These are phyloP conservation scores for Scatophagus argus DNA, from an alignment of 2,113 vertebrate genomes.

Conservation along the genomic window DNA sequence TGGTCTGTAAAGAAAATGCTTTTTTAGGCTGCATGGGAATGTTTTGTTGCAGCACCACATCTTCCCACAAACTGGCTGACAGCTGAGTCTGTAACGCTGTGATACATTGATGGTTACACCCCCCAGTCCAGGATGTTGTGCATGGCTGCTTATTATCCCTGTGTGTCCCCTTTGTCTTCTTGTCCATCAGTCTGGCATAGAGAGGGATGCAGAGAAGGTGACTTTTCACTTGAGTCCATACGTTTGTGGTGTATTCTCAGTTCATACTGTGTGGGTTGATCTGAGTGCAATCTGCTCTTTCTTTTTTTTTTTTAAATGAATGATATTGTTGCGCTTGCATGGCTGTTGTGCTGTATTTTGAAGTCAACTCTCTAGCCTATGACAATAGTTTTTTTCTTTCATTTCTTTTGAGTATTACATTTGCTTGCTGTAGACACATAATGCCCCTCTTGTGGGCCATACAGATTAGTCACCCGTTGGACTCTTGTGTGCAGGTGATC, in stretches of 20 bases:
- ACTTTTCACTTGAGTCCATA: conserved; percentile 18
- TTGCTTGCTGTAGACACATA: not conserved
- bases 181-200: conserved; percentile 56
- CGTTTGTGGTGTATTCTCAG: conserved; percentile 5
- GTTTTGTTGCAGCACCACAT: not conserved
- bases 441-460: not conserved
- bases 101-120: not conserved
- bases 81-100: not conserved
- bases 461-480: conserved; percentile 26
- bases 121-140: not conserved
- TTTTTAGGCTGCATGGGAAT: not conserved
- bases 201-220: conserved; percentile 52
- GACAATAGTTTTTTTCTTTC: not conserved
- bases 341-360: conserved; percentile 12
- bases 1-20: not conserved
- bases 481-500: conserved; percentile 87
- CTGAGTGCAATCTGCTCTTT: not conserved
- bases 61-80: not conserved
- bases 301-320: too few species aligned
- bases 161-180: conserved; percentile 39
- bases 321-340: not conserved
- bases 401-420: not conserved
- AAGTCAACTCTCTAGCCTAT: not conserved
- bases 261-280: not conserved
- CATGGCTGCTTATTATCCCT: conserved; percentile 17